These are phyloP conservation scores for Nycticryphes semicollaris DNA, from an alignment of 2,113 vertebrate species.

Conservation along the genomic window DNA sequence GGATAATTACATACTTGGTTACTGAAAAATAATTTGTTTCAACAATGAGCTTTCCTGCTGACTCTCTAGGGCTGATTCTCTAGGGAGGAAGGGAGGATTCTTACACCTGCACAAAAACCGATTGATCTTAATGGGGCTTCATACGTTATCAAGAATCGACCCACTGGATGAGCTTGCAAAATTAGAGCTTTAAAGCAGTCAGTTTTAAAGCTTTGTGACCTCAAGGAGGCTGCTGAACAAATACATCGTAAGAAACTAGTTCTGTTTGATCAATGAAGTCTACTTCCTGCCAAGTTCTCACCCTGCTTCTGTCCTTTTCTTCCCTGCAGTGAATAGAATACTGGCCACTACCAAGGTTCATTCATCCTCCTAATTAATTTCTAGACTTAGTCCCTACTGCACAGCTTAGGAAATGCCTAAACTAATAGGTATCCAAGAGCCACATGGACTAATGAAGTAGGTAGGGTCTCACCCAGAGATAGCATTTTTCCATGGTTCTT, in stretches of 20 bases:
- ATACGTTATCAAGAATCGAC: not conserved
- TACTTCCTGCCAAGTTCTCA: not conserved
- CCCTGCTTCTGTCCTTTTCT: not conserved
- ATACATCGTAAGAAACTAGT: not conserved
- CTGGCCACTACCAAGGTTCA: not conserved
- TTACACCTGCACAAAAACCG: not conserved
- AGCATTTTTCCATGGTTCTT: not conserved
- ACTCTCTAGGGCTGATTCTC: not conserved
- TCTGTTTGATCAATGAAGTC: not conserved
- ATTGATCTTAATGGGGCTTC: not conserved
- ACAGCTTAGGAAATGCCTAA: not conserved
- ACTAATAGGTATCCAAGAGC: not conserved
- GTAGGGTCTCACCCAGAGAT: not conserved
- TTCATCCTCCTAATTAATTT: not conserved
- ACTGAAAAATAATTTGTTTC: constrained; percentile 15
- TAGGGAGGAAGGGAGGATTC: not conserved
- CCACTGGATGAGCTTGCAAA: not conserved
- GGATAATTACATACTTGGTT: not conserved
- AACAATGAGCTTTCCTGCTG: not conserved
- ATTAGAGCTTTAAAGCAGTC: not conserved
- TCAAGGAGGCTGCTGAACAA: not conserved
- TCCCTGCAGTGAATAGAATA: not conserved
- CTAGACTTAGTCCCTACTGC: not conserved
- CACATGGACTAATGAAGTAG: not conserved
- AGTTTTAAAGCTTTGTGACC: not conserved